These are phyloP conservation scores for Nudaria mundana DNA, from an alignment of 2,888 invertebrate species.

Conservation along the genomic window DNA sequence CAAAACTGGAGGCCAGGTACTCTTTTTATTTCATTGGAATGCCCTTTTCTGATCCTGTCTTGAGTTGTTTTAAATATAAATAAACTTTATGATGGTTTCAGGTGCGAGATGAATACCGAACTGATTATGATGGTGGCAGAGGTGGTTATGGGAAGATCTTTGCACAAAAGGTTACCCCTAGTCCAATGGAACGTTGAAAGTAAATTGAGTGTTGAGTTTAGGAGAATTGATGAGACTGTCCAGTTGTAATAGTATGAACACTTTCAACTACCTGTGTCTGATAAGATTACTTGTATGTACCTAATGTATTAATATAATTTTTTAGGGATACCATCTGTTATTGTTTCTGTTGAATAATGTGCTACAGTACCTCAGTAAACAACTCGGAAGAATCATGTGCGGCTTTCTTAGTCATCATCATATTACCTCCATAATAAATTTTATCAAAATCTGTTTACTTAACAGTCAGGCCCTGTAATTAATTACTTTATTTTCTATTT, in stretches of 20 bases:
- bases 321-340: not conserved
- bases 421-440: no score
- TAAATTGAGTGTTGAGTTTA: constrained; percentile 21
- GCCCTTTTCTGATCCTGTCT: no score
- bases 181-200: constrained; percentile 76
- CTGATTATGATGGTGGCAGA: constrained; percentile 97
- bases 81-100: constrained; percentile 56
- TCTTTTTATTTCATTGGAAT: not conserved
- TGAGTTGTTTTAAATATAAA: not conserved
- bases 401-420: no score
- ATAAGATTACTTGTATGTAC: no score
- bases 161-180: constrained; percentile 88
- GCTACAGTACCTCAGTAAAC: no score
- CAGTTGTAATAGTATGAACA: constrained; percentile 25
- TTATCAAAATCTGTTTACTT: no score
- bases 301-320: no score
- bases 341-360: no score
- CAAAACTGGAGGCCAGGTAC: constrained; percentile 98
- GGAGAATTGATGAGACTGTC: constrained; percentile 47
- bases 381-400: no score
- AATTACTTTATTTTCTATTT: no score
- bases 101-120: constrained; percentile 98
- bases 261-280: constrained; percentile 40
- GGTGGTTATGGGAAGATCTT: constrained; percentile 98
- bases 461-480: no score